Percentiles rank a stretch among this genome's conserved stretches.
Evolutionary conservation across 1,140 invertebrate species (phyloP).

Genomic region (Dufourea novaeangliae): DNA sequence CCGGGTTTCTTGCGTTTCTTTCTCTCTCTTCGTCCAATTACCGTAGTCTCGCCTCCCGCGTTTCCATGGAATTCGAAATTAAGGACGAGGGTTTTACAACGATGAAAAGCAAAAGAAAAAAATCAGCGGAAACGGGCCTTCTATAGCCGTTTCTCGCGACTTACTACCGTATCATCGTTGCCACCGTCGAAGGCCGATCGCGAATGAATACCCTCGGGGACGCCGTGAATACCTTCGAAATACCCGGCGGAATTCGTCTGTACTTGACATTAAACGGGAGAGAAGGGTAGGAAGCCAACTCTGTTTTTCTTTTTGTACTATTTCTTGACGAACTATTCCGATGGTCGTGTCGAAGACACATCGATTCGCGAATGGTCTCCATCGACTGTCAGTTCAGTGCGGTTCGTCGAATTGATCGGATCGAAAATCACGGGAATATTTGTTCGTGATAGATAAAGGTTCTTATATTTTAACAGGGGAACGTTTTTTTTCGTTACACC

Average conservation of each 20-base stretch:
- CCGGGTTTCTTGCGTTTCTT: background rate
- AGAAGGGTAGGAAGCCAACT: slow-evolving; percentile 5
- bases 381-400: slow-evolving; percentile 39
- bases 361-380: slow-evolving; percentile 3
- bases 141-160: background rate
- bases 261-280: slow-evolving; percentile 57
- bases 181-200: slow-evolving; percentile 56
- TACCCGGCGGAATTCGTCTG: slow-evolving; percentile 50
- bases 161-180: slow-evolving; percentile 39
- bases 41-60: background rate
- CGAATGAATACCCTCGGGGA: slow-evolving; percentile 58
- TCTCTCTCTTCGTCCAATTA: background rate
- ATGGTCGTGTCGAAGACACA: slow-evolving; percentile 43
- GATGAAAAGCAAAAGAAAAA: background rate
- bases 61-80: slow-evolving; percentile 10
- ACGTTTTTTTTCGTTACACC: no score
- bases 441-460: no score
- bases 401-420: slow-evolving; percentile 25
- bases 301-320: background rate
- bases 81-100: slow-evolving; percentile 1
- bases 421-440: no score
- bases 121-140: slow-evolving; percentile 9
- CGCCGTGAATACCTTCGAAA: slow-evolving; percentile 27
- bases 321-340: slow-evolving; percentile 23
- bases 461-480: no score